Evolutionary conservation across 2,797 vertebrate species (phyloP).

Genomic region (Jordanella pulchra): DNA sequence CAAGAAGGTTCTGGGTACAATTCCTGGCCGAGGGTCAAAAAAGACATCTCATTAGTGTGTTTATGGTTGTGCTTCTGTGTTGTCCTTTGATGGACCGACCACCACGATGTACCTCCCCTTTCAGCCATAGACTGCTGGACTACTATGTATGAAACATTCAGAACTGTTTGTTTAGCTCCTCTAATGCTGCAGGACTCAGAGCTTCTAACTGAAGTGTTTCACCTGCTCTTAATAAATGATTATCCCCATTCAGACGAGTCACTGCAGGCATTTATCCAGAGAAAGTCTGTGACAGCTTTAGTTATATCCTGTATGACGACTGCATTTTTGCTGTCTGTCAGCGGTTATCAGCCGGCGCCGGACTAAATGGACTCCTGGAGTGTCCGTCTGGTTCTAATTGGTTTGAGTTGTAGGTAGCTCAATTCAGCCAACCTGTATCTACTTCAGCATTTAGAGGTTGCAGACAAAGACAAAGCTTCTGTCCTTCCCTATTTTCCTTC

Average conservation of each 20-base stretch:
- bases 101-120: too few relatives aligned
- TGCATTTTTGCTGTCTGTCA: not conserved
- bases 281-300: not conserved
- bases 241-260: not conserved
- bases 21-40: too few relatives aligned
- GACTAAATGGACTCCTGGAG: not conserved
- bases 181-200: too few relatives aligned
- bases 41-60: too few relatives aligned
- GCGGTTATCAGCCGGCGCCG: not conserved
- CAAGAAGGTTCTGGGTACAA: too few relatives aligned
- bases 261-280: not conserved
- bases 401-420: slow-evolving; percentile 1
- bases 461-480: slow-evolving; percentile 25
- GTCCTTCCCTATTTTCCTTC: slow-evolving; percentile 58
- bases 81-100: too few relatives aligned
- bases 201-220: too few relatives aligned
- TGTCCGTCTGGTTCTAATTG: slow-evolving; percentile 10
- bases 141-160: too few relatives aligned
- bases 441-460: slow-evolving; percentile 29
- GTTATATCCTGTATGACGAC: not conserved
- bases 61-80: too few relatives aligned
- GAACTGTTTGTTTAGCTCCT: too few relatives aligned
- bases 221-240: not conserved
- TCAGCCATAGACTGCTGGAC: too few relatives aligned
- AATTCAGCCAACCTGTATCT: not conserved